Percentiles rank a stretch among this genome's conserved stretches.
Evolutionary conservation across 1,140 invertebrate genomes (phyloP).

Genomic region (Penaeus vannamei): DNA sequence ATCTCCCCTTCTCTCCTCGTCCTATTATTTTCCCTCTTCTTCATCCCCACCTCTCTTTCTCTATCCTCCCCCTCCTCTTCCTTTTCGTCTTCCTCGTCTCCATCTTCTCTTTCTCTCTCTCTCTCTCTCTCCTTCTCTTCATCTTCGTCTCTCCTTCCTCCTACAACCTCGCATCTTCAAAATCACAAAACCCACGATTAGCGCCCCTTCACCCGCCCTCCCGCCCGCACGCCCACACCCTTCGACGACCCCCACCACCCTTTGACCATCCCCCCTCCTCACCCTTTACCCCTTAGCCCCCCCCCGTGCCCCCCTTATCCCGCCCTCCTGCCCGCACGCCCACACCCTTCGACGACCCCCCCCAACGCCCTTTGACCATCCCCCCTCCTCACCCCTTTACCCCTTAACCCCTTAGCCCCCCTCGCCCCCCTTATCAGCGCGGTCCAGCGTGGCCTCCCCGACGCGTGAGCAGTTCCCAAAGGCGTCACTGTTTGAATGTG

Average conservation of each 20-base stretch:
- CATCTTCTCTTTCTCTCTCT: neutral
- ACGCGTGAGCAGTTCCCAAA: neutral
- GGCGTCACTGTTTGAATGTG: neutral
- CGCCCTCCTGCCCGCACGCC: too few species aligned
- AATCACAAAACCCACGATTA: too few species aligned
- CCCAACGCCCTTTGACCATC: neutral
- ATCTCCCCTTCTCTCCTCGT: neutral
- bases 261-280: neutral
- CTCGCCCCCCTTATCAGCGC: neutral
- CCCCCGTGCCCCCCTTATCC: neutral
- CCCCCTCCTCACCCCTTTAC: neutral
- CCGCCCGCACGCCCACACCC: too few species aligned
- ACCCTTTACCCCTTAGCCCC: neutral
- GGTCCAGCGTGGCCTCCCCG: neutral
- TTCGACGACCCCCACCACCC: neutral
- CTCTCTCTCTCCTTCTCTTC: too few species aligned
- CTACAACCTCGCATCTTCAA: too few species aligned
- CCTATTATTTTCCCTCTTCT: neutral
- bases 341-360: neutral
- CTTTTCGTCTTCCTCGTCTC: neutral
- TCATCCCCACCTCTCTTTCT: neutral
- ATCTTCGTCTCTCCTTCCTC: neutral
- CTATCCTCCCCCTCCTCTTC: neutral
- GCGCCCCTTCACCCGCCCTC: too few species aligned
- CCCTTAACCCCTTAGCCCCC: neutral